A percentile compares a stretch with the other conserved stretches of the same genome.
Evolutionary conservation across 2,113 vertebrate species (phyloP).

Genomic region (Phaethornis superciliosus): DNA sequence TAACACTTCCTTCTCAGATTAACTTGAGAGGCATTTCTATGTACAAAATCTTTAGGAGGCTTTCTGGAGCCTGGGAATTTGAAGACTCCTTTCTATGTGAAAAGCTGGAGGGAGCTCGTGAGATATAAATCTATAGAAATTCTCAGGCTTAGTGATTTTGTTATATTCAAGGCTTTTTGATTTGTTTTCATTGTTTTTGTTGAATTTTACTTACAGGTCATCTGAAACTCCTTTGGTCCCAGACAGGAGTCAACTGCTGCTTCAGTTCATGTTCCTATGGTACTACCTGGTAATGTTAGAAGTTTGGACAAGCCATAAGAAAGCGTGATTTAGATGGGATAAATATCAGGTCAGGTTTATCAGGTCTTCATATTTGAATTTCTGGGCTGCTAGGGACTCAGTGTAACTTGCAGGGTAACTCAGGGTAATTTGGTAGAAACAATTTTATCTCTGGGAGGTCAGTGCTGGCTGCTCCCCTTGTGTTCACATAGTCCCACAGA

Average conservation of each 20-base stretch:
- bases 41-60: not conserved
- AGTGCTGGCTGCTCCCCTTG: not conserved
- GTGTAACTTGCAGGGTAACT: not conserved
- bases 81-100: not conserved
- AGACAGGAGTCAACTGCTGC: not conserved
- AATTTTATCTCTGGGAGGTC: rapidly evolving
- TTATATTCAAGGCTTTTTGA: not conserved
- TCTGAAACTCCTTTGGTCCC: not conserved
- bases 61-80: not conserved
- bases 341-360: not conserved
- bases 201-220: not conserved
- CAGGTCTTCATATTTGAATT: not conserved
- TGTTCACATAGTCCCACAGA: not conserved
- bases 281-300: not conserved
- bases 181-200: not conserved
- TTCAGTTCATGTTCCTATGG: rapidly evolving
- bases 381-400: not conserved
- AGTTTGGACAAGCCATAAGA: not conserved
- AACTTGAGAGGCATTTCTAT: not conserved
- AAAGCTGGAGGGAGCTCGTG: not conserved
- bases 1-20: not conserved
- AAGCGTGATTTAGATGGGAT: not conserved
- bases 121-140: not conserved
- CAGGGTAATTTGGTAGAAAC: not conserved
- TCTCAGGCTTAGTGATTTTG: not conserved